Evolutionary conservation across 2,113 vertebrate species (phyloP), one percentile per base, ranked within the genome.

Genomic region (Sylvilagus bachmani): DNA sequence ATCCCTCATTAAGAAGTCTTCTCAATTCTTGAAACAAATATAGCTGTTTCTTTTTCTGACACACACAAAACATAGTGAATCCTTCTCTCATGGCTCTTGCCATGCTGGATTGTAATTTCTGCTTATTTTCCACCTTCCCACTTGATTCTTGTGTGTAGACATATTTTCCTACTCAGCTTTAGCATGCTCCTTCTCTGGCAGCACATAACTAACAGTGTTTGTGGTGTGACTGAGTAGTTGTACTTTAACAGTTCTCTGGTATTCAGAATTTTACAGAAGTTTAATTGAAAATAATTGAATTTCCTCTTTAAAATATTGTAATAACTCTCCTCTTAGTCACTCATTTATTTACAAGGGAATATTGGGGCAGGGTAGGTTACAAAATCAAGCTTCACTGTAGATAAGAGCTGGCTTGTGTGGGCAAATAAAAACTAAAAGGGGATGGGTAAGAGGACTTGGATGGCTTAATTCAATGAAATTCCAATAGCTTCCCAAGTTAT

Each of bases 281-380:
- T n/a, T 84, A 74, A 92, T 62, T 89, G 0, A 86, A 95, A 86
- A 38, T 16, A 84, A 55, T 79, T 80, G 36, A n/a, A 55, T 64
- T 69, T 92, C 67, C 38, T 78, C 49, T 66, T 64, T 75, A 44
- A 89, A 74, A 77, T 44, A 53, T 17, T 91, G 17, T 38, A n/a
- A 2, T 31, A 69, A 27, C 78, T 58, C 17, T 74, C 22, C 19
- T 90, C 14, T 84, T 79, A 38, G 21, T 75, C 21, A 85, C 4
- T 53, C 7, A 31, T 62, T 64, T 80, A 58, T 66, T 71, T 86
- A 33, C 7, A n/a, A 61, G 67, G 36, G 22, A 22, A 9, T 55
- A 53, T 21, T 49, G 19, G 58, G 17, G 21, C 9, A 67, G 38
- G 22, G 49, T 10, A 53, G 29, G 10, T 69, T 74, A 44, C 2